These are phyloP conservation scores for Epizoanthus ramosus DNA, from an alignment of 92 coral and sea anemone genomes.

Conservation along the genomic window DNA sequence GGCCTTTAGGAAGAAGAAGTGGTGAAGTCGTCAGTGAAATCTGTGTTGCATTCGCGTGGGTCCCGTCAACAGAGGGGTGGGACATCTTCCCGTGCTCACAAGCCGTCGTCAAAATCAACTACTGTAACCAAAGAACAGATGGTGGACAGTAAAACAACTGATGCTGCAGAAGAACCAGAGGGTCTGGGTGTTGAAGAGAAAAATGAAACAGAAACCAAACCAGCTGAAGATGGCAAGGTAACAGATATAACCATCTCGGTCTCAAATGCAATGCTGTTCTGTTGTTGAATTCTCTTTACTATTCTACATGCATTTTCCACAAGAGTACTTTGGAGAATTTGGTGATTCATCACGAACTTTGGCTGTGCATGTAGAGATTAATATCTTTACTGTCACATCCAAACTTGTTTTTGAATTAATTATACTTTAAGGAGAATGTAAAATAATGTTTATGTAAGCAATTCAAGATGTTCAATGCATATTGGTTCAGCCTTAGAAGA, in stretches of 20 bases:
- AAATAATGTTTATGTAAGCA: no score
- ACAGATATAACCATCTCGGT: background rate
- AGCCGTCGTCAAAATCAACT: slow-evolving; percentile 3
- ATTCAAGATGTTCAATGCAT: no score
- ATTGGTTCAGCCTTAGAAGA: no score
- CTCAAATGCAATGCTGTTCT: no score
- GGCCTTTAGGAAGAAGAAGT: slow-evolving; percentile 25
- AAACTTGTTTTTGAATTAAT: no score
- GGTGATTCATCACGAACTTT: no score
- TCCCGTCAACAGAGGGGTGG: slow-evolving; percentile 43
- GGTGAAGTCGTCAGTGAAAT: slow-evolving; percentile 21
- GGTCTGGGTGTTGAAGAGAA: slow-evolving; percentile 3
- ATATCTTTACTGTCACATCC: no score
- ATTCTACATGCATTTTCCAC: no score
- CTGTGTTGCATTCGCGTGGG: slow-evolving; percentile 30
- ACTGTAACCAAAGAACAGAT: slow-evolving; percentile 14
- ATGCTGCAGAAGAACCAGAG: background rate
- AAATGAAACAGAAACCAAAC: background rate
- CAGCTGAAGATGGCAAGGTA: slow-evolving; percentile 36
- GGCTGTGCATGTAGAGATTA: no score
- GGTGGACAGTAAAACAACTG: background rate
- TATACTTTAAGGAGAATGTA: no score
- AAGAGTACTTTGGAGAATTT: no score
- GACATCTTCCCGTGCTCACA: slow-evolving; percentile 28
- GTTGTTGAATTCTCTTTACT: no score